Conservation (phyloP, 2,888 invertebrate genomes). For the Hermaeophaga mercurialis region DNA sequence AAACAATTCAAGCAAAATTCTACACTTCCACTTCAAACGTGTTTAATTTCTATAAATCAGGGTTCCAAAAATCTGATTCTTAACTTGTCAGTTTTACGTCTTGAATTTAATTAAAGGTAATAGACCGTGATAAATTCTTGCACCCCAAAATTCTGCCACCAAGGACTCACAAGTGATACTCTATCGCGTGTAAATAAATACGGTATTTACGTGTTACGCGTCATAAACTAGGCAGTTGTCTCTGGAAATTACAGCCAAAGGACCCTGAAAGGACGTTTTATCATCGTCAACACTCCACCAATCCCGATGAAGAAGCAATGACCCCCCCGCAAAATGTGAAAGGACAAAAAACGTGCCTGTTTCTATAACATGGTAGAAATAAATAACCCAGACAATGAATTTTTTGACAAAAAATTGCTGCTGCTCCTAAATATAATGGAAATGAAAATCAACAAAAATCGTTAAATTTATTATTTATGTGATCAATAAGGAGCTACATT, state of each 20-base stretch:
- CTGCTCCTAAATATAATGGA: no score
- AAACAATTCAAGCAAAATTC: no score
- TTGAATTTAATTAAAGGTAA: constrained; percentile 18
- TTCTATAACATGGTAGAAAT: constrained; percentile 1
- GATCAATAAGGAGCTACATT: no score
- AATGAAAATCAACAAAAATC: no score
- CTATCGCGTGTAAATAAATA: constrained; percentile 24
- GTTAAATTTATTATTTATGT: no score
- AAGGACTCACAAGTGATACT: constrained; percentile 14
- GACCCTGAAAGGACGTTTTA: constrained; percentile 16
- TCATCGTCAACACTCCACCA: constrained; percentile 18
- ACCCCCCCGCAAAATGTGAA: not conserved
- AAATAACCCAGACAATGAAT: constrained; percentile 9
- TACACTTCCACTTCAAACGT: not conserved
- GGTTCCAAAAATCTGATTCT: constrained; percentile 8
- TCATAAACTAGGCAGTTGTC: constrained; percentile 22
- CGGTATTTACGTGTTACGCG: constrained; percentile 22
- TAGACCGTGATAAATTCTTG: constrained; percentile 13
- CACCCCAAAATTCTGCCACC: not conserved
- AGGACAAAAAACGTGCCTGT: constrained; percentile 6
- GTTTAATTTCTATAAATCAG: constrained; percentile 15
- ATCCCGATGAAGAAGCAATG: constrained; percentile 13
- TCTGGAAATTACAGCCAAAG: constrained; percentile 15
- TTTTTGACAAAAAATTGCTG: not conserved
- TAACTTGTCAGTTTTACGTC: constrained; percentile 1